Evolutionary conservation across 2,113 vertebrate species (phyloP).

Genomic region (Catagonus wagneri): DNA sequence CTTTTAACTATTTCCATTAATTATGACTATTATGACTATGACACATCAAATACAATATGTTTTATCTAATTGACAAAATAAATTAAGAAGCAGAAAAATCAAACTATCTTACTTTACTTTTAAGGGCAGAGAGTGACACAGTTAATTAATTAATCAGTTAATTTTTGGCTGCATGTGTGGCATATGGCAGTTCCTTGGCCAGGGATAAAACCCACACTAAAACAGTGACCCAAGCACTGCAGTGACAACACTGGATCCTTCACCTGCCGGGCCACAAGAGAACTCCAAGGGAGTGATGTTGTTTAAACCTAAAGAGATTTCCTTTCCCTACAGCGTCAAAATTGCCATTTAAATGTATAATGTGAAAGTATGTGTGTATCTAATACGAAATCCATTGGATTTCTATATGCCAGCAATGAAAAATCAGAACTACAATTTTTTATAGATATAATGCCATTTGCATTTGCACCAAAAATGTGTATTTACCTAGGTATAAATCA

Average conservation of each 20-base stretch:
- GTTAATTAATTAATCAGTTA: too few species aligned
- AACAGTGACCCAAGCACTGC: too few species aligned
- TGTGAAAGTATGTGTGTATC: neutral
- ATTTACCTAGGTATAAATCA: neutral
- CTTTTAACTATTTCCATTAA: neutral
- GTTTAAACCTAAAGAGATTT: slow-evolving; percentile 45
- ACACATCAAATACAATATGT: neutral
- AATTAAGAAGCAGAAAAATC: neutral
- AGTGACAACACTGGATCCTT: too few species aligned
- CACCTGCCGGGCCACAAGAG: too few species aligned
- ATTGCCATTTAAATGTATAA: neutral
- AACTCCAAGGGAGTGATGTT: neutral
- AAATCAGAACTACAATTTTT: neutral
- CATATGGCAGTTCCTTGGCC: too few species aligned
- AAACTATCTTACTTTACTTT: neutral
- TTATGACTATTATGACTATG: neutral
- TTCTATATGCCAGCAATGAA: neutral
- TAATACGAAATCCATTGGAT: neutral
- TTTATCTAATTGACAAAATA: neutral
- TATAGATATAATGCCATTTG: neutral
- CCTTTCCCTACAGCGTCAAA: neutral
- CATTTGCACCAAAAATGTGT: neutral
- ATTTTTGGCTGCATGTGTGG: too few species aligned
- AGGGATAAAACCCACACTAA: too few species aligned
- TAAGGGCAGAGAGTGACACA: neutral